A percentile compares a stretch with the other conserved stretches of the same genome.
Conservation (phyloP, 2,888 invertebrate species). For the Incurvaria masculella region DNA sequence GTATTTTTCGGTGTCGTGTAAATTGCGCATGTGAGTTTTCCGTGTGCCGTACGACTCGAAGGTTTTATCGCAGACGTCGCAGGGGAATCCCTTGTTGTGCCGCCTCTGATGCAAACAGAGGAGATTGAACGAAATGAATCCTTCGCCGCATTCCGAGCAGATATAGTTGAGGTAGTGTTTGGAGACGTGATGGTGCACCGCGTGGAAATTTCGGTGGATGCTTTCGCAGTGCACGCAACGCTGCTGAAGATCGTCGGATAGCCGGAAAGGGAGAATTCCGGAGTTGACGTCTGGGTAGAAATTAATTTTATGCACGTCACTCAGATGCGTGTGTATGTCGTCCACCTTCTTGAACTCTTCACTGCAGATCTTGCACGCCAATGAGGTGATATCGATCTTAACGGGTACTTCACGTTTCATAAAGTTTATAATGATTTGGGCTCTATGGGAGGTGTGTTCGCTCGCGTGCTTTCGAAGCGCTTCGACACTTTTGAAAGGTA, state of each 20-base stretch:
- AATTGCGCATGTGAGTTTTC: neutral
- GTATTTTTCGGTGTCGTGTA: neutral
- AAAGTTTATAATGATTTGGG: neutral
- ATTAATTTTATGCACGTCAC: neutral
- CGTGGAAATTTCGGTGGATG: neutral
- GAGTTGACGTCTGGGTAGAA: neutral
- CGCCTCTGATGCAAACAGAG: constrained; percentile 22
- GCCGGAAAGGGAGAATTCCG: neutral
- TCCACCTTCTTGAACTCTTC: neutral
- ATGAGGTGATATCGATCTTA: constrained; percentile 4
- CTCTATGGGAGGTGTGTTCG: neutral
- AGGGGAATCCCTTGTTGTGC: constrained; percentile 21
- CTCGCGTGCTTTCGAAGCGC: neutral
- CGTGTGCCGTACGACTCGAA: neutral
- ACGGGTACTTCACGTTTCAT: neutral
- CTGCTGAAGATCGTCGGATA: neutral
- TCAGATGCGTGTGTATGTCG: neutral
- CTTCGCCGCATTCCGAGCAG: constrained; percentile 24
- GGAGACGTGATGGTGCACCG: constrained; percentile 18
- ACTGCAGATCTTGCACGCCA: constrained; percentile 1
- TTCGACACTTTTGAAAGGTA: neutral
- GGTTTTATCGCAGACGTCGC: neutral
- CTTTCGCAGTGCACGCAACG: constrained; percentile 3
- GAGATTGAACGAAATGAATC: constrained; percentile 22
- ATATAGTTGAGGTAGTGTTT: constrained; percentile 23